A percentile compares a stretch with the other conserved stretches of the same genome.
phyloP scores from a whole-genome alignment of 2,888 invertebrate species.

The Parnassius smintheus region DNA sequence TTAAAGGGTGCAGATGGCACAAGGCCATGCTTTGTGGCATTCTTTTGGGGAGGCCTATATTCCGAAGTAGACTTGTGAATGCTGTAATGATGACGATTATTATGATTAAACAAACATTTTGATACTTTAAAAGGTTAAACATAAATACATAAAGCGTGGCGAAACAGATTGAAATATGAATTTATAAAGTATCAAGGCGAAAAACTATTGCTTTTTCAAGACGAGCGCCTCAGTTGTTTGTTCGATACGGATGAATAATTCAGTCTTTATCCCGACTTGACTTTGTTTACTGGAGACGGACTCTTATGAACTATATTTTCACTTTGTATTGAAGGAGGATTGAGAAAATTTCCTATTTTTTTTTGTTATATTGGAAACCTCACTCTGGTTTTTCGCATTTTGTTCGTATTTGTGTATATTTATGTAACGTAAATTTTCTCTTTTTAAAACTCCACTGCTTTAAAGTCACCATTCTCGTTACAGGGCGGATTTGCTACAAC shows the following conservation, averaged over 20 bases:
- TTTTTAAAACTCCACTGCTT: too few relatives aligned
- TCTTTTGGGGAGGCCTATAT: too few relatives aligned
- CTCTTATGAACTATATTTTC: constrained; percentile 19
- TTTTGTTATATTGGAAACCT: neutral
- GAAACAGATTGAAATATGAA: constrained; percentile 26
- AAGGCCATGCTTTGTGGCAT: too few relatives aligned
- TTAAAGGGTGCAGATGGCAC: too few relatives aligned
- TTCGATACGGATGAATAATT: constrained; percentile 26
- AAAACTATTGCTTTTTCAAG: constrained; percentile 19
- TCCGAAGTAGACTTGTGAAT: too few relatives aligned
- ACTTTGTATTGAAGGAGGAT: neutral
- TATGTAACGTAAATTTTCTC: too few relatives aligned
- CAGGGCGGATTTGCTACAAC: too few relatives aligned
- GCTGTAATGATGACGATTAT: too few relatives aligned
- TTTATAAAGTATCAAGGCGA: constrained; percentile 22
- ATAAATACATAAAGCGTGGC: neutral
- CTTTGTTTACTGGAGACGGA: constrained; percentile 17
- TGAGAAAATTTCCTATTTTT: too few relatives aligned
- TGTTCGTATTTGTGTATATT: neutral
- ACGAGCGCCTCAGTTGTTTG: constrained; percentile 19
- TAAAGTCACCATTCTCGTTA: too few relatives aligned
- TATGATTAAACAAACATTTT: too few relatives aligned
- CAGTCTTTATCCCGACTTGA: constrained; percentile 18
- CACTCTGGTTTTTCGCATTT: neutral
- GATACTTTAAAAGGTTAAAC: neutral